A percentile compares a stretch with the other conserved stretches of the same genome.
phyloP scores from a whole-genome alignment of 2,797 vertebrate species.

The Sarcophilus harrisii region DNA sequence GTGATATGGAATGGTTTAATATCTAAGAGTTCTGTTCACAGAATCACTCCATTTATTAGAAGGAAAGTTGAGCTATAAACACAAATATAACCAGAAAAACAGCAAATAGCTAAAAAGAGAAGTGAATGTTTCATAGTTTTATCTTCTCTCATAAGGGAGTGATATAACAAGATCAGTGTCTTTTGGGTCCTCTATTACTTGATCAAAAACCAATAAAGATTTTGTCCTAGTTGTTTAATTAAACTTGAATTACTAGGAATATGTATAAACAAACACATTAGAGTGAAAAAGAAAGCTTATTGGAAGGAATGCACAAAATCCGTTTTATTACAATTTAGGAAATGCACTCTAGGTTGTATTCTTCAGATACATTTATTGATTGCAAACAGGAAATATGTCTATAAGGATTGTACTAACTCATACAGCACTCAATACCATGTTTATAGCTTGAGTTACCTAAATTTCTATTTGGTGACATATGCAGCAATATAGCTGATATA shows the following conservation, averaged over 20 bases:
- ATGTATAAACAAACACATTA: slow-evolving; percentile 50
- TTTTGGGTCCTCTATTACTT: slow-evolving; percentile 66
- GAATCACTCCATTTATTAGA: slow-evolving; percentile 63
- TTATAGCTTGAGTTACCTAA: background rate
- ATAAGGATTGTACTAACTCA: slow-evolving; percentile 10
- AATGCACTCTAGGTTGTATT: slow-evolving; percentile 6
- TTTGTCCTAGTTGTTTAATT: slow-evolving; percentile 54
- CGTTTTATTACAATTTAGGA: slow-evolving; percentile 42
- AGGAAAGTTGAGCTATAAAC: slow-evolving; percentile 49
- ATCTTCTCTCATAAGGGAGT: slow-evolving; percentile 15
- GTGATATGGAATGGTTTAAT: slow-evolving; percentile 74
- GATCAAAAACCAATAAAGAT: slow-evolving; percentile 67
- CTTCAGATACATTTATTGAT: slow-evolving; percentile 35
- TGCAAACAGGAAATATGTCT: slow-evolving; percentile 43
- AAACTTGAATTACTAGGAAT: slow-evolving; percentile 71
- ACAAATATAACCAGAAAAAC: slow-evolving; percentile 68
- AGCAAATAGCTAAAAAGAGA: slow-evolving; percentile 66
- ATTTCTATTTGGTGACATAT: background rate
- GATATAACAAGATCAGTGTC: slow-evolving; percentile 61
- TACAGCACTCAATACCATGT: background rate
- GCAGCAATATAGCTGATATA: background rate
- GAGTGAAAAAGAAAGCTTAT: slow-evolving; percentile 55
- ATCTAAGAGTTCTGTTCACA: slow-evolving; percentile 62
- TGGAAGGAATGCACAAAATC: slow-evolving; percentile 46
- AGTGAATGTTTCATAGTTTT: slow-evolving; percentile 57